Conservation (phyloP, 2,113 vertebrate genomes). For the Trematocara stigmaticum region DNA sequence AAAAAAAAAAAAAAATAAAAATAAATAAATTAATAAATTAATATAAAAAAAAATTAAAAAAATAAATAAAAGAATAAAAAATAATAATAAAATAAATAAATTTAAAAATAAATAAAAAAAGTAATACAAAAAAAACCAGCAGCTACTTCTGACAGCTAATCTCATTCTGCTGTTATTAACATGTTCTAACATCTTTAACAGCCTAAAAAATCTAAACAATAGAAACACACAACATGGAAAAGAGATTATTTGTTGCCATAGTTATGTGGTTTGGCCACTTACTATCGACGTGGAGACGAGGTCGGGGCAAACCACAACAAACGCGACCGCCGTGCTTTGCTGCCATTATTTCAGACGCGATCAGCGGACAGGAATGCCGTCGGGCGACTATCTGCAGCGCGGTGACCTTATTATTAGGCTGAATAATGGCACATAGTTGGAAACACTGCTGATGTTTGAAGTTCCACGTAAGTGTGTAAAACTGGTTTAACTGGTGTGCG, state of each 20-base stretch:
- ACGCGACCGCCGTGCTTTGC: neutral
- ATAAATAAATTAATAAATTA: too few species aligned
- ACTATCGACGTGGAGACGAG: neutral
- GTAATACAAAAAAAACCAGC: too few species aligned
- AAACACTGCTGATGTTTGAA: neutral
- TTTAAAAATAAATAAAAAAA: too few species aligned
- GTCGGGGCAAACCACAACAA: neutral
- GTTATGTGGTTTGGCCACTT: rapidly evolving
- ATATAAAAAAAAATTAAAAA: too few species aligned
- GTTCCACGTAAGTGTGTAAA: neutral
- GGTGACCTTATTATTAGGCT: neutral
- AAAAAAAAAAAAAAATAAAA: too few species aligned
- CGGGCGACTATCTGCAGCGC: neutral
- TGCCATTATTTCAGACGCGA: neutral
- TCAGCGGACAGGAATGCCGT: conserved; percentile 22
- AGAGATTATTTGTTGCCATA: neutral
- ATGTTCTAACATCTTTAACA: rapidly evolving
- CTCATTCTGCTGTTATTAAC: neutral
- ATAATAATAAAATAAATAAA: too few species aligned
- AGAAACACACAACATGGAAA: rapidly evolving
- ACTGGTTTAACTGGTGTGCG: conserved; percentile 14
- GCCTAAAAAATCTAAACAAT: rapidly evolving
- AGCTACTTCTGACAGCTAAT: neutral
- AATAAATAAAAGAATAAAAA: too few species aligned
- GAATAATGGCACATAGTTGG: neutral